Percentiles rank a stretch among this genome's conserved stretches.
These are phyloP conservation scores for Acrossocheilus fasciatus DNA, from an alignment of 2,797 vertebrate species.

Conservation along the genomic window DNA sequence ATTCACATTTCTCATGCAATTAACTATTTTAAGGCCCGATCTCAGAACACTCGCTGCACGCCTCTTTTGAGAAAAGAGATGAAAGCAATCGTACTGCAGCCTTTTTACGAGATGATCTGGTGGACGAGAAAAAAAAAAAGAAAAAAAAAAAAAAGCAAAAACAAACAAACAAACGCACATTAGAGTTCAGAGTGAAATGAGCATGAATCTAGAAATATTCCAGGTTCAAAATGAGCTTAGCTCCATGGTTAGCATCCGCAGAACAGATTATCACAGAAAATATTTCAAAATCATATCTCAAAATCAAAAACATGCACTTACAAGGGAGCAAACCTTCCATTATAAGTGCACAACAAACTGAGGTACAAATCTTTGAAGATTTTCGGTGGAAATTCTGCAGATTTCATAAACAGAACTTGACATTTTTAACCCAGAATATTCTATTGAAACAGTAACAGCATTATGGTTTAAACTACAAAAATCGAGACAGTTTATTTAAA, in stretches of 20 bases:
- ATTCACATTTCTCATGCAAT: slow-evolving; percentile 39
- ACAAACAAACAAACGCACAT: slow-evolving; percentile 5
- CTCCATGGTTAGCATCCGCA: neutral
- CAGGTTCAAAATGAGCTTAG: neutral
- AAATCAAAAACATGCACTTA: neutral
- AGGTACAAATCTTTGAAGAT: neutral
- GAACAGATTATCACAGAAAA: neutral
- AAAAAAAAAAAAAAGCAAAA: slow-evolving; percentile 33
- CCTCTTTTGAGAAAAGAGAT: slow-evolving; percentile 27
- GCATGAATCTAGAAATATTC: neutral
- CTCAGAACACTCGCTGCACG: neutral
- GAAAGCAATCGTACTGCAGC: slow-evolving; percentile 28
- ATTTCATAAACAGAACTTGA: neutral
- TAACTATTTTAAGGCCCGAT: slow-evolving; percentile 29
- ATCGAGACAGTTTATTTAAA: slow-evolving; percentile 29
- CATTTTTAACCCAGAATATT: slow-evolving; percentile 26
- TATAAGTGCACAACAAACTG: neutral
- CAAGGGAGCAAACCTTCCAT: slow-evolving; percentile 4
- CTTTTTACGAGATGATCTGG: slow-evolving; percentile 46
- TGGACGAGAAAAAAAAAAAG: slow-evolving; percentile 27
- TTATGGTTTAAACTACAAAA: slow-evolving; percentile 59
- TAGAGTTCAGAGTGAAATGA: slow-evolving; percentile 17
- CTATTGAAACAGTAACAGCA: slow-evolving; percentile 51
- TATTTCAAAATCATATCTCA: neutral
- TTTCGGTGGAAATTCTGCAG: neutral